Evolutionary conservation across 1,140 invertebrate genomes (phyloP), one percentile per base, ranked within the genome.

Genomic region (Calephelis virginiensis): DNA sequence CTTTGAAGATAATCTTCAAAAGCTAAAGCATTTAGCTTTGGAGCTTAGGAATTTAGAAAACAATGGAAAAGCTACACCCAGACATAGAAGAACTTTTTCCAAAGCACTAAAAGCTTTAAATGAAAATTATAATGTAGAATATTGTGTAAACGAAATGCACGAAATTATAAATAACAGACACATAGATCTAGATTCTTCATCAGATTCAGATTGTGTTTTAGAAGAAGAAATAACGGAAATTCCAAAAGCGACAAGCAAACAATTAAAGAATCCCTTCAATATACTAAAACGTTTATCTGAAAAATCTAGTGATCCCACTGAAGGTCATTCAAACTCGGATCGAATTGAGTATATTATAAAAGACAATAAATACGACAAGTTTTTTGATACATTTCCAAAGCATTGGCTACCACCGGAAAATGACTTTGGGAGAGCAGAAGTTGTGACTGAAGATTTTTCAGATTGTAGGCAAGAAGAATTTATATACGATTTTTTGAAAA

Each of bases 261-360:
- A 84, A 62, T 63, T 90, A 46, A 80, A 74, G 61, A 90, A 90
- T 73, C 86, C 88, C 0, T 90, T 88, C 64, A 84, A 82, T 59
- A 77, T 88, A 14, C 59, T 90, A 7, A 89, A 86, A 67, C 74
- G 73, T 45, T 62, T 82, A 17, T 80, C 83, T 45, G 80, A 84
- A 50, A 80, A 70, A 67, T 66, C 70, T 61, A 73, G 64, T 56
- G 50, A 72, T 61, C 2, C 37, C 7, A 66, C 66, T 10, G 64
- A 71, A 62, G 63, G 62, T 47, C 48, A 53, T 11, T 68, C 66
- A 6, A 63, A 40, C 11, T 67, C 47, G 37, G 43, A 49, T 28
- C 40, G 28, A 63, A 43, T 56, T 62, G 28, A 10, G 43, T 17
- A 17, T 60, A 28, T 8, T 14, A 14, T 28, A 60, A 10, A 65